Conservation (phyloP, 2,888 invertebrate genomes). For the Fragum whitleyi region DNA sequence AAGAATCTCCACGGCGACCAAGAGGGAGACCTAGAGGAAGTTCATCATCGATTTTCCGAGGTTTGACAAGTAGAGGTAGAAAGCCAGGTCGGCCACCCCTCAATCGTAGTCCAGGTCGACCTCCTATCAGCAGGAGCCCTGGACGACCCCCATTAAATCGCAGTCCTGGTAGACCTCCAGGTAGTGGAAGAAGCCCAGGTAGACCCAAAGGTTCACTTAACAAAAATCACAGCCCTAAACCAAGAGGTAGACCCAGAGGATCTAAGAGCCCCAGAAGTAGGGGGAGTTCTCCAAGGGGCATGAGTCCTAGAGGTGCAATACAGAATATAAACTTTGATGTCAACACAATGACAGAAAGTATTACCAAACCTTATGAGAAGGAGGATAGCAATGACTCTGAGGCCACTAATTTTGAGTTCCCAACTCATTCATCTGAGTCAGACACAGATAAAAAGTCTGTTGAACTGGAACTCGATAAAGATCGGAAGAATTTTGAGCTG, state of each 20-base stretch:
- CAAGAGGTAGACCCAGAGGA: slow-evolving; percentile 59
- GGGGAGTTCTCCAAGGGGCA: slow-evolving; percentile 55
- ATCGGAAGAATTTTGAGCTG: slow-evolving; percentile 1
- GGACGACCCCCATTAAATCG: slow-evolving; percentile 43
- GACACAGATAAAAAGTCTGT: slow-evolving; percentile 10
- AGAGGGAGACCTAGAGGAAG: slow-evolving; percentile 52
- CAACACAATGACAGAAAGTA: background rate
- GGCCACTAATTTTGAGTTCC: slow-evolving; percentile 54
- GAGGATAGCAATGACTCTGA: slow-evolving; percentile 49
- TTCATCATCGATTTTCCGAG: slow-evolving; percentile 44
- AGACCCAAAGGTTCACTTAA: slow-evolving; percentile 50
- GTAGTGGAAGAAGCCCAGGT: slow-evolving; percentile 50
- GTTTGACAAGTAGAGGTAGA: slow-evolving; percentile 30
- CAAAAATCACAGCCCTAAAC: slow-evolving; percentile 47
- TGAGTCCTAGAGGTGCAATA: slow-evolving; percentile 51
- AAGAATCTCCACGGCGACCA: background rate
- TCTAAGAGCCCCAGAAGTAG: slow-evolving; percentile 62
- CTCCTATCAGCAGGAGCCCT: slow-evolving; percentile 48
- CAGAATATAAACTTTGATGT: slow-evolving; percentile 54
- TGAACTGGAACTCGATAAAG: background rate
- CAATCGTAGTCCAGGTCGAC: slow-evolving; percentile 49
- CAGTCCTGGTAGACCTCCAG: slow-evolving; percentile 46
- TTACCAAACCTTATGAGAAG: background rate
- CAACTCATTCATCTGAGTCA: slow-evolving; percentile 37
- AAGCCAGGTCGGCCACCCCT: slow-evolving; percentile 52